phyloP scores from a whole-genome alignment of 2,797 vertebrate species.

The Clarias pachynema region DNA sequence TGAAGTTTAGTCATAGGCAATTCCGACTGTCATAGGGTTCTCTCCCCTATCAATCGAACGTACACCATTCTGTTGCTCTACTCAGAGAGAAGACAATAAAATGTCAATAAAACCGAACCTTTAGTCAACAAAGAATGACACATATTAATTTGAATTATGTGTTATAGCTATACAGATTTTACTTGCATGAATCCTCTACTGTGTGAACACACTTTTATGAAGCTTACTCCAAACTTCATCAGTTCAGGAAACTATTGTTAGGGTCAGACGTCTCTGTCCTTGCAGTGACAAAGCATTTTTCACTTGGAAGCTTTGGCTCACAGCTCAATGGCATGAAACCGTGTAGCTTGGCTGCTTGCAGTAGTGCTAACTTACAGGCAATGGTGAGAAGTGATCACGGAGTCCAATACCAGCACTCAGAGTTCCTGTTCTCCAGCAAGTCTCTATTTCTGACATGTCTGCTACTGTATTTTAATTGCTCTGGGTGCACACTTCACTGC shows the following conservation, averaged over 20 bases:
- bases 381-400: conserved; percentile 12
- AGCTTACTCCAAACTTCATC: not conserved
- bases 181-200: not conserved
- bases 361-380: conserved; percentile 16
- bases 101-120: no score
- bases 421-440: conserved; percentile 23
- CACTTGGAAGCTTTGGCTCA: conserved; percentile 22
- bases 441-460: conserved; percentile 30
- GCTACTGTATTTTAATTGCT: conserved; percentile 40
- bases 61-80: no score
- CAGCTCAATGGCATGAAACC: conserved; percentile 18
- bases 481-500: not conserved
- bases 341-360: conserved; percentile 15
- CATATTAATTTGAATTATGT: not conserved
- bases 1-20: no score
- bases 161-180: not conserved
- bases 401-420: not conserved
- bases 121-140: not conserved
- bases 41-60: no score
- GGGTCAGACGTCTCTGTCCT: not conserved
- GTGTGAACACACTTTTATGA: not conserved
- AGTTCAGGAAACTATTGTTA: conserved; percentile 15
- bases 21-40: no score
- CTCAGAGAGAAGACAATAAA: no score
- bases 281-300: conserved; percentile 28